phyloP scores from a whole-genome alignment of 1,140 invertebrate species.

The Phortica variegata region DNA sequence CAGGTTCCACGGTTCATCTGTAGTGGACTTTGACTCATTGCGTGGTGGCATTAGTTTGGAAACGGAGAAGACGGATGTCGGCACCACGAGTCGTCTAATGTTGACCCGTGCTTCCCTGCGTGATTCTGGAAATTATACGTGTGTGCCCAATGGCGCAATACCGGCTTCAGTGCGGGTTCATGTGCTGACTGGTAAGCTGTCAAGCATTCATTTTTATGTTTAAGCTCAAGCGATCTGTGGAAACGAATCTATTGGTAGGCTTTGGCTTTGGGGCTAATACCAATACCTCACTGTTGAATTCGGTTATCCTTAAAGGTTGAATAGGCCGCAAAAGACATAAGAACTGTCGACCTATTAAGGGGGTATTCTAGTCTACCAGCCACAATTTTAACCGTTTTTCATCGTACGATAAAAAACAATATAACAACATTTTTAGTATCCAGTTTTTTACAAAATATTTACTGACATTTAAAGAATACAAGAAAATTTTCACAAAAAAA shows the following conservation, averaged over 20 bases:
- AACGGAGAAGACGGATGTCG: conserved; percentile 85
- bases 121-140: conserved; percentile 89
- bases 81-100: conserved; percentile 84
- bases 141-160: conserved; percentile 82
- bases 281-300: background rate
- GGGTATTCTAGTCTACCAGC: too few relatives aligned
- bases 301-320: too few relatives aligned
- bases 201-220: background rate
- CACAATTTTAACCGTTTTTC: too few relatives aligned
- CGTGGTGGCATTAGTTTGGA: conserved; percentile 84
- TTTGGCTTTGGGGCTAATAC: background rate
- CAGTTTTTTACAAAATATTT: too few relatives aligned
- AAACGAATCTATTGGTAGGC: too few relatives aligned
- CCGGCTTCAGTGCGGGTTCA: conserved; percentile 84
- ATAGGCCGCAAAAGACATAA: too few relatives aligned
- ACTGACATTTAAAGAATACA: too few relatives aligned
- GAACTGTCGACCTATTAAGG: too few relatives aligned
- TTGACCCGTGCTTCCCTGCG: conserved; percentile 80
- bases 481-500: too few relatives aligned
- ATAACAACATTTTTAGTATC: too few relatives aligned
- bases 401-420: too few relatives aligned
- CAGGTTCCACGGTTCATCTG: conserved; percentile 74
- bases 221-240: too few relatives aligned
- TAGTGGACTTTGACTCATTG: conserved; percentile 84
- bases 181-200: conserved; percentile 80